Base-by-base conservation (phyloP, 1,140 invertebrate species). In the Megathymus violae region DNA sequence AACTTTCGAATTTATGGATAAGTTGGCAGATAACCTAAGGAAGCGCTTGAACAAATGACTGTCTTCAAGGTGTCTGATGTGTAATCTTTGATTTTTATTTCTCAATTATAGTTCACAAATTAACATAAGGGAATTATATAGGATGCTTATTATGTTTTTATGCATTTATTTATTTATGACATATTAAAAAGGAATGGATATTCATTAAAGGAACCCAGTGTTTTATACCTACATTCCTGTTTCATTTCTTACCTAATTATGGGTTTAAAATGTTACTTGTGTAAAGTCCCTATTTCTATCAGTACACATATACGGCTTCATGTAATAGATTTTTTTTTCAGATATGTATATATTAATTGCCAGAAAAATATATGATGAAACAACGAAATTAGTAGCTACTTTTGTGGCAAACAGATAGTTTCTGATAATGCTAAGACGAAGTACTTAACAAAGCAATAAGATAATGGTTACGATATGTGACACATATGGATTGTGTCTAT, bases 1-100 rank as follows among this genome's bases (percentile, higher is more conserved):
- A 92, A 99, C 98, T 0, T 99, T 99, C 87, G 98, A 98, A 80
- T 99, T 99, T 82, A 94, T 99, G 91, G 94, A 99, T 83, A 99
- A 99, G 83, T 85, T 99, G 44, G 98, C 97, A 46, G 97, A 98
- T 71, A 99, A 99, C 89, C 92, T 99, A 65, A 94, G 94, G 62
- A 95, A 94, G n/a, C 79, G 72, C 54, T 76, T 91, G 50, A 84
- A 78, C 13, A 82, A 88, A 74, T 88, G 88, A 88, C 84, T 88
- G 51, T 14, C 7, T n/a, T 48, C 14, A 17, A 17, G 58, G 38
- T 73, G 63, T 22, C 64, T 63, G 41, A 75, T 61, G 50, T 72
- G 82, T 74, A 80, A 79, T 68, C 64, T 90, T 64, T 88, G 70
- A 86, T 64, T 52, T 78, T 59, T 79, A 54, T 76, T 62, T 31